phyloP scores from a whole-genome alignment of 2,113 vertebrate species.

The Leiothrix lutea region DNA sequence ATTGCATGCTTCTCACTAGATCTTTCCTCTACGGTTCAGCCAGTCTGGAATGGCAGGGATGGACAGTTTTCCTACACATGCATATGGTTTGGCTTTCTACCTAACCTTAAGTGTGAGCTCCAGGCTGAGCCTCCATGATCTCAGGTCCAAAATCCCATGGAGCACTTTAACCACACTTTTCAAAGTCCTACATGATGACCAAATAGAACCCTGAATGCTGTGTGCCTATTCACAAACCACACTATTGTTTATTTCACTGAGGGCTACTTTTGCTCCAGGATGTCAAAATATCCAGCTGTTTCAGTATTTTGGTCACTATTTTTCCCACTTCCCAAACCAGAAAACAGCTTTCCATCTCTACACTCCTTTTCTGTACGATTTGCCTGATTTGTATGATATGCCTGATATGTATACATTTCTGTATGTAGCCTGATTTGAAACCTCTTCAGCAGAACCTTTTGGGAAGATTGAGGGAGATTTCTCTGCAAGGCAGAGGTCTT shows the following conservation, averaged over 20 bases:
- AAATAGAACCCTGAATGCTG: neutral
- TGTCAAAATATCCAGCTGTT: neutral
- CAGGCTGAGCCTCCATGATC: neutral
- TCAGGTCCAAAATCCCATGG: neutral
- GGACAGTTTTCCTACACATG: neutral
- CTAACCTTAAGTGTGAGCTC: rapidly evolving
- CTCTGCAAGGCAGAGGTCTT: neutral
- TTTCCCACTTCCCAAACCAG: neutral
- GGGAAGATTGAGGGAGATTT: neutral
- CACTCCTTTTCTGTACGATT: rapidly evolving
- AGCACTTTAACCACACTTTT: neutral
- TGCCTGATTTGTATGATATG: too few relatives aligned
- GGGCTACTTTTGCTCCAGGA: neutral
- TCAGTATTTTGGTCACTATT: neutral
- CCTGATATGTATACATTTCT: too few relatives aligned
- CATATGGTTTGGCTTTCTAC: rapidly evolving
- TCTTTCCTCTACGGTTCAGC: neutral
- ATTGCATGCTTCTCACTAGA: neutral
- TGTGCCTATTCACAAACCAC: neutral
- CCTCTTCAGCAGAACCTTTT: neutral
- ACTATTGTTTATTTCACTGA: neutral
- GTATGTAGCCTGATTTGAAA: neutral
- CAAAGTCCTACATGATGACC: neutral
- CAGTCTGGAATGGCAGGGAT: rapidly evolving
- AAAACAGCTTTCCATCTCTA: neutral